A percentile compares a stretch with the other conserved stretches of the same genome.
phyloP scores from a whole-genome alignment of 2,113 vertebrate species.

The Ammospiza nelsoni region DNA sequence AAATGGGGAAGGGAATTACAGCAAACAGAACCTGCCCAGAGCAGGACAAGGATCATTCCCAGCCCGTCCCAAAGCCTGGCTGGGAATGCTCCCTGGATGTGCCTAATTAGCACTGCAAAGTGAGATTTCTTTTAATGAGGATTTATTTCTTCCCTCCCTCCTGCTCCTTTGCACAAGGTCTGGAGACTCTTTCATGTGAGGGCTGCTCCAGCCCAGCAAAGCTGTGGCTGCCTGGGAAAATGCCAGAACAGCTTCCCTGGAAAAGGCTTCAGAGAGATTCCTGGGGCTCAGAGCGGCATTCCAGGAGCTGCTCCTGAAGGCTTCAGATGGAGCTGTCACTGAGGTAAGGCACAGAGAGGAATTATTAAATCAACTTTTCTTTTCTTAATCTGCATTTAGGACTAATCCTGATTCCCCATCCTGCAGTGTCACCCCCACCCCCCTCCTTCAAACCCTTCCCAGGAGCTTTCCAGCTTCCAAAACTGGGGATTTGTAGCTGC shows the following conservation, averaged over 20 bases:
- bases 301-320: neutral
- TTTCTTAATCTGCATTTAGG: neutral
- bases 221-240: neutral
- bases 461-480: neutral
- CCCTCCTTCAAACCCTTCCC: neutral
- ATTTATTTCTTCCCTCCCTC: neutral
- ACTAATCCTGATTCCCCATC: neutral
- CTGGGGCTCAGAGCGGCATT: fast-evolving
- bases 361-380: neutral
- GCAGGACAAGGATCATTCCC: neutral
- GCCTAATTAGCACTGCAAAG: neutral
- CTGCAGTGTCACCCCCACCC: neutral
- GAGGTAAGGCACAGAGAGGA: neutral
- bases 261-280: neutral
- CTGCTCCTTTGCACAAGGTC: neutral
- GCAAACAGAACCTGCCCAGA: neutral
- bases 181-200: neutral
- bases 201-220: neutral
- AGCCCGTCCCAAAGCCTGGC: neutral
- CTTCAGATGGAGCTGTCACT: neutral
- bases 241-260: neutral
- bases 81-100: neutral
- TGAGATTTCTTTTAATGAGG: neutral
- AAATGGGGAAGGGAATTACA: neutral
- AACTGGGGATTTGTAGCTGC: neutral